phyloP scores from a whole-genome alignment of 2,113 vertebrate species.

The Phrynocephalus versicolor region DNA sequence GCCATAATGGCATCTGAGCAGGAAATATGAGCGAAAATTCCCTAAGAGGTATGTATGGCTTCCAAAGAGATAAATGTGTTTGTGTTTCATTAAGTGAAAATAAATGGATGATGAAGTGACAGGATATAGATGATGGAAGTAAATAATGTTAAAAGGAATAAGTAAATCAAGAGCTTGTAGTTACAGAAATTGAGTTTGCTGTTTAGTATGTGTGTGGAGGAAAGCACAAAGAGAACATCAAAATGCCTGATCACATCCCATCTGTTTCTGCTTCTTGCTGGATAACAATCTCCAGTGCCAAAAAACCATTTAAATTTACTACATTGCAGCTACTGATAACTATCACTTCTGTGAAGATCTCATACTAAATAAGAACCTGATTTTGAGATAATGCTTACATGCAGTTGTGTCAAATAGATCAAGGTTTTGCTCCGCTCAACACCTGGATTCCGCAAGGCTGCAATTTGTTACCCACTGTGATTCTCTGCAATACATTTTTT shows the following conservation, averaged over 20 bases:
- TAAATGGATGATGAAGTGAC: conserved; percentile 43
- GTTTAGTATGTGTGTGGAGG: conserved; percentile 46
- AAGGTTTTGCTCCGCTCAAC: conserved; percentile 34
- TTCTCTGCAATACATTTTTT: conserved; percentile 30
- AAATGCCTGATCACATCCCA: conserved; percentile 59
- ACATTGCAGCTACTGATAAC: conserved; percentile 59
- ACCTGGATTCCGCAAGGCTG: conserved; percentile 21
- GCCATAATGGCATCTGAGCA: conserved; percentile 42
- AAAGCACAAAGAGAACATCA: conserved; percentile 64
- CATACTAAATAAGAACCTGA: conserved; percentile 63
- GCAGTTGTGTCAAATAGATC: conserved; percentile 46
- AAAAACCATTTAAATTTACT: conserved; percentile 67
- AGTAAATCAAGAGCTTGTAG: conserved; percentile 55
- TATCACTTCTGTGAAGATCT: conserved; percentile 53
- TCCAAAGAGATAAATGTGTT: conserved; percentile 39
- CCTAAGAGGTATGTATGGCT: conserved; percentile 44
- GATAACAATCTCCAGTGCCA: conserved; percentile 61
- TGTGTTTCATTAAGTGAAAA: conserved; percentile 58
- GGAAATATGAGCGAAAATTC: conserved; percentile 46
- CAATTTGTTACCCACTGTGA: conserved; percentile 23
- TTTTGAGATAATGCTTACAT: conserved; percentile 56
- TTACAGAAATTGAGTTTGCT: conserved; percentile 56
- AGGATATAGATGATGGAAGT: conserved; percentile 36
- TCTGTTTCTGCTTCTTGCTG: conserved; percentile 60
- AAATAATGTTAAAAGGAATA: conserved; percentile 41